Evolutionary conservation across 2,113 vertebrate species (phyloP).

Genomic region (Ranitomeya imitator): DNA sequence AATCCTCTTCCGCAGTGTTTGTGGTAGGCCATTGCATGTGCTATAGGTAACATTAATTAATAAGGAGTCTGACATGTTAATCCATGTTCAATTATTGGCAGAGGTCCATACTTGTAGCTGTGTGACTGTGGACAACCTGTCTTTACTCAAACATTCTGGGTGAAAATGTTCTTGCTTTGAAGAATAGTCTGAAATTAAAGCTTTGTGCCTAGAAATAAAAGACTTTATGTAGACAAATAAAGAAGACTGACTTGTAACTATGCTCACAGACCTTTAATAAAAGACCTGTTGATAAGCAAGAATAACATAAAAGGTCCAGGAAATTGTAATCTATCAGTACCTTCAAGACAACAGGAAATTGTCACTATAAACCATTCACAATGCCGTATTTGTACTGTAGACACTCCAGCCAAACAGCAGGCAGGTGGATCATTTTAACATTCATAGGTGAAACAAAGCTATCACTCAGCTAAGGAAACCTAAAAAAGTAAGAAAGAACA

Average conservation of each 20-base stretch:
- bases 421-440: constrained; percentile 62
- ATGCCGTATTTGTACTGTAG: constrained; percentile 60
- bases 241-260: constrained; percentile 61
- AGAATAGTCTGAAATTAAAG: constrained; percentile 59
- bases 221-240: constrained; percentile 59
- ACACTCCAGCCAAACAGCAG: constrained; percentile 59
- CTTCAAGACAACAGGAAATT: constrained; percentile 70
- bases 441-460: constrained; percentile 12
- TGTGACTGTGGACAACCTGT: neutral
- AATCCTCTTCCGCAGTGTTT: no score
- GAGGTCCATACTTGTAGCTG: neutral
- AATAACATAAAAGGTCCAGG: constrained; percentile 67
- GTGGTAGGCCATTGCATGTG: neutral
- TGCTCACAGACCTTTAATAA: constrained; percentile 69
- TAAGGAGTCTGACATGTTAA: constrained; percentile 27
- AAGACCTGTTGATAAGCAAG: constrained; percentile 70
- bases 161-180: constrained; percentile 59
- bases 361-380: constrained; percentile 61
- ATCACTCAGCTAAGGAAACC: neutral
- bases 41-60: constrained; percentile 9
- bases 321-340: constrained; percentile 69
- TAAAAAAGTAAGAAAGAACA: neutral
- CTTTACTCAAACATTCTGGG: constrained; percentile 47
- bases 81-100: constrained; percentile 19
- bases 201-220: constrained; percentile 66